These are phyloP conservation scores for Tryphoninae sp. DNA, from an alignment of 2,888 invertebrate species.

Conservation along the genomic window DNA sequence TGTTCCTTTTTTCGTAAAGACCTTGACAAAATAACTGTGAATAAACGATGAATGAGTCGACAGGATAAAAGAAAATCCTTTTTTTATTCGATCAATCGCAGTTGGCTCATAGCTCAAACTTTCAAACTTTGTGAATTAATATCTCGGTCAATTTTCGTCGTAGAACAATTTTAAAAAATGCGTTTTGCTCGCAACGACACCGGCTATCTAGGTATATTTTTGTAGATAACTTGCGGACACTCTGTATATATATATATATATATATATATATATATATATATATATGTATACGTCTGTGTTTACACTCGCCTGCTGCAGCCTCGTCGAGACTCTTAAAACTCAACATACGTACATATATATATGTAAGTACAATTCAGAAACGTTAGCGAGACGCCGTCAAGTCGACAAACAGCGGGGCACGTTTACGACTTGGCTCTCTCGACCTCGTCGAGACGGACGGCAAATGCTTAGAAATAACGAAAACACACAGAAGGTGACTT, in stretches of 20 bases:
- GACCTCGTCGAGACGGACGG: constrained; percentile 21
- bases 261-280: neutral
- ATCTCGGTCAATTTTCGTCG: no score
- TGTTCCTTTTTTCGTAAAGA: no score
- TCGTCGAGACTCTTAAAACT: constrained; percentile 19
- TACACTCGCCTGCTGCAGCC: constrained; percentile 5
- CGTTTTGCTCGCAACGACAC: no score
- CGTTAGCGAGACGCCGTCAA: constrained; percentile 1
- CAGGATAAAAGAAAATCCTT: no score
- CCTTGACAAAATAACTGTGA: no score
- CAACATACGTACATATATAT: neutral
- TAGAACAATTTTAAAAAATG: no score
- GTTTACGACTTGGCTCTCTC: constrained; percentile 23
- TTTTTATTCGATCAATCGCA: no score
- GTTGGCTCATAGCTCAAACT: no score
- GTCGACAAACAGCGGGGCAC: constrained; percentile 19
- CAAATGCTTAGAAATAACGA: constrained; percentile 3
- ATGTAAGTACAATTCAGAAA: neutral
- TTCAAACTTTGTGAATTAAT: no score
- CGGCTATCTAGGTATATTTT: no score
- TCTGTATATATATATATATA: neutral
- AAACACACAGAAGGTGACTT: neutral
- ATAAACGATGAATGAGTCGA: no score
- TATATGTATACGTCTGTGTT: neutral
- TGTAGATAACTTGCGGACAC: no score